Base-by-base conservation (phyloP, 2,888 invertebrate genomes). In the Bembecia ichneumoniformis region DNA sequence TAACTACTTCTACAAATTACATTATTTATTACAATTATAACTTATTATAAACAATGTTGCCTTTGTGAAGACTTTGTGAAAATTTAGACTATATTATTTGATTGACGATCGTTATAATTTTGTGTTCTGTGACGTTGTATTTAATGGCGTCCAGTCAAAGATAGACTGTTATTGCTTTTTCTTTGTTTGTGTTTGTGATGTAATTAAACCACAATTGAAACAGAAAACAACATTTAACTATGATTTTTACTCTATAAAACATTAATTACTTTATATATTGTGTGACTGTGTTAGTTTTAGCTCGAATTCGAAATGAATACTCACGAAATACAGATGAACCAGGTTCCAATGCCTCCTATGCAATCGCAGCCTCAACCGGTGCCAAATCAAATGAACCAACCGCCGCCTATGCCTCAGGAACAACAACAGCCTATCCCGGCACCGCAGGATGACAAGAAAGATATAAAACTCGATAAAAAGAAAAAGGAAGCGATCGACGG, bases 401-500 rank as follows among this genome's bases (percentile, higher is more conserved):
- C 15, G 9, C 16, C 17, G 11, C 16, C 15, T 15, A 44, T 17
- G 44, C 15, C 15, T 15, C 15, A 15, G 9, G 16, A 15, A 35
- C 34, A 44, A 44, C 17, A 15, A 5, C 16, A 13, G 16, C 44
- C 44, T 3, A n/a, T 14, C 45, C 45, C 14, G 5, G 1, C 40
- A 2, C 35, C 20, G 3, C 46, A 40, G 4, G 49, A 53, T 9
- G 67, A 67, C 2, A 62, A 64, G 50, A 80, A 81, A 60, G 35
- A 14, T 5, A 9, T 10, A 5, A 74, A 77, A 55, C 20, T 63
- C 1, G 78, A 77, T 34, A 83, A 81, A 55, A 84, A 84, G 55
- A 86, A 84, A 57, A 86, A 84, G 17, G 86, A 86, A 56, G 82
- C 86, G 0, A 86, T 86, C 5, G 86, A 86, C 51, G 82, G 83